Evolutionary conservation across 1,140 invertebrate genomes (phyloP).

Genomic region (Diploscapter pachys): DNA sequence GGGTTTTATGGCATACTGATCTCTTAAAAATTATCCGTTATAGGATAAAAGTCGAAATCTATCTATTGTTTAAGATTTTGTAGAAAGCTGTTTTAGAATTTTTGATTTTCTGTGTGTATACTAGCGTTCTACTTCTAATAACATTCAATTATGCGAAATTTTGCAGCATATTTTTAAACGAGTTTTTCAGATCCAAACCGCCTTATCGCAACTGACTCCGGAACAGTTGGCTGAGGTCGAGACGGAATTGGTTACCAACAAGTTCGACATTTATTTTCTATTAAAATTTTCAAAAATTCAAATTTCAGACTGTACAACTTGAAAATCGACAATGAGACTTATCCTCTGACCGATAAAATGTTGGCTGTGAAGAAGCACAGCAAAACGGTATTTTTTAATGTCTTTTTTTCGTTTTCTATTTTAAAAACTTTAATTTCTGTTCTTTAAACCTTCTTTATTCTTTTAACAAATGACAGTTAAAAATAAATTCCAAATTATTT

Average conservation of each 20-base stretch:
- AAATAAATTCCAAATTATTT: no score
- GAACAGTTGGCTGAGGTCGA: slow-evolving; percentile 70
- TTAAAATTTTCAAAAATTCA: slow-evolving; percentile 1
- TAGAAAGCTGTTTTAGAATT: no score
- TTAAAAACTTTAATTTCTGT: no score
- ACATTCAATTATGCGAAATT: background rate
- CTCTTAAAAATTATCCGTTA: no score
- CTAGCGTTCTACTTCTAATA: no score
- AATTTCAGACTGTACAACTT: slow-evolving; percentile 27
- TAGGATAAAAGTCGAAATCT: no score
- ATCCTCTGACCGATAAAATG: slow-evolving; percentile 73
- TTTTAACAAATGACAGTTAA: no score
- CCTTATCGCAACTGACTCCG: slow-evolving; percentile 34
- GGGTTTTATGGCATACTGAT: background rate
- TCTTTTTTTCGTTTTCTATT: no score
- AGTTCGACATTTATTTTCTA: slow-evolving; percentile 48
- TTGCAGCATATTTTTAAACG: background rate
- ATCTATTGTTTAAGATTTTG: no score
- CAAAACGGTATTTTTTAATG: slow-evolving; percentile 63
- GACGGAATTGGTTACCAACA: slow-evolving; percentile 66
- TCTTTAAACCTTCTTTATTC: no score
- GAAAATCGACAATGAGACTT: slow-evolving; percentile 64
- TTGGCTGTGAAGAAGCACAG: slow-evolving; percentile 75
- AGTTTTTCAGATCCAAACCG: slow-evolving; percentile 41
- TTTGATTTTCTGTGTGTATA: no score